These are phyloP conservation scores for Gouania willdenowi DNA, from an alignment of 2,797 vertebrate genomes.

Conservation along the genomic window DNA sequence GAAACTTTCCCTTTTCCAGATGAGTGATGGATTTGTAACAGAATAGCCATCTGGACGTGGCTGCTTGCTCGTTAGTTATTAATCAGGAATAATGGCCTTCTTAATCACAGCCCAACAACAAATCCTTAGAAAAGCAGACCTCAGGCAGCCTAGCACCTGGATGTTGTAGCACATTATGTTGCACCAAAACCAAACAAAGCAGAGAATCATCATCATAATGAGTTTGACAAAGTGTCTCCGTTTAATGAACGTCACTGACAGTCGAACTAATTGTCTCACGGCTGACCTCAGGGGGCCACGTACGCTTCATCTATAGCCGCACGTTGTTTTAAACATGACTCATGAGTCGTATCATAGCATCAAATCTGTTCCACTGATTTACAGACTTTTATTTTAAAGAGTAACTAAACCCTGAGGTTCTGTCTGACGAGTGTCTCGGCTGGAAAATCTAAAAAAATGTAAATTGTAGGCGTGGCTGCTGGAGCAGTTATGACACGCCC, in stretches of 20 bases:
- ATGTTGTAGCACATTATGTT: slow-evolving; percentile 28
- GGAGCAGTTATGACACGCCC: too few species aligned
- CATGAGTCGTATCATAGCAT: too few species aligned
- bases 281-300: slow-evolving; percentile 25
- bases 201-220: slow-evolving; percentile 65
- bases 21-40: slow-evolving; percentile 52
- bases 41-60: slow-evolving; percentile 61
- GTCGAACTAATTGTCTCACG: slow-evolving; percentile 50
- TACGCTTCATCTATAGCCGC: slow-evolving; percentile 28
- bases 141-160: slow-evolving; percentile 45
- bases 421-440: too few species aligned
- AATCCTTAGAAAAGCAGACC: slow-evolving; percentile 55
- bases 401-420: too few species aligned
- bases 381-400: too few species aligned
- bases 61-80: slow-evolving; percentile 63
- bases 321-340: too few species aligned
- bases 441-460: too few species aligned
- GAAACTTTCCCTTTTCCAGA: slow-evolving; percentile 43
- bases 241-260: slow-evolving; percentile 53
- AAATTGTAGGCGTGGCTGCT: too few species aligned
- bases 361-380: too few species aligned
- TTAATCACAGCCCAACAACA: slow-evolving; percentile 56
- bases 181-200: slow-evolving; percentile 24
- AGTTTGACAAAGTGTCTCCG: slow-evolving; percentile 63
- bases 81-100: slow-evolving; percentile 66